Conservation (phyloP, 2,797 vertebrate genomes). For the Poecilia velifera region DNA sequence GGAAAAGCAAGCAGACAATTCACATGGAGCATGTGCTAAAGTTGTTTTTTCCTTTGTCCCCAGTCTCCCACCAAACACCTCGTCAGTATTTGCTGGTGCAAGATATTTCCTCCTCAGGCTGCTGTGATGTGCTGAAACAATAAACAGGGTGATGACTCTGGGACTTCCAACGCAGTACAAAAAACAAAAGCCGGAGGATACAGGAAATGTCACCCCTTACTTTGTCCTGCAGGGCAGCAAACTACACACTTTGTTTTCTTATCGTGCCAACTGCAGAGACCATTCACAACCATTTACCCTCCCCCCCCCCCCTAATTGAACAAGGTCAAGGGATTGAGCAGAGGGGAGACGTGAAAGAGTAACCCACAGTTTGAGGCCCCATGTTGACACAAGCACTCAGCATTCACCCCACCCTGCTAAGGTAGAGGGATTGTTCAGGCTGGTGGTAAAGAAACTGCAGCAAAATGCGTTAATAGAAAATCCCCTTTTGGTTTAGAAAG, state of each 20-base stretch:
- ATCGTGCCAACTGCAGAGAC: neutral
- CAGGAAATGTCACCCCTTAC: constrained; percentile 49
- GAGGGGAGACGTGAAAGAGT: constrained; percentile 12
- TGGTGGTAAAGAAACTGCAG: constrained; percentile 56
- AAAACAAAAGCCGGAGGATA: constrained; percentile 36
- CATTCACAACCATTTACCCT: constrained; percentile 7
- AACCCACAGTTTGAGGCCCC: constrained; percentile 22
- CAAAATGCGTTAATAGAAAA: constrained; percentile 42
- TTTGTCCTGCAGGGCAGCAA: constrained; percentile 25
- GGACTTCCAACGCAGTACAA: constrained; percentile 26
- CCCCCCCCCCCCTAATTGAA: constrained; percentile 4
- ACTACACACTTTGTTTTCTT: constrained; percentile 5
- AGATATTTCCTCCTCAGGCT: constrained; percentile 29
- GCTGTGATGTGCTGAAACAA: constrained; percentile 35
- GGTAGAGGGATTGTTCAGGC: constrained; percentile 32
- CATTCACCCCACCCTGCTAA: constrained; percentile 29
- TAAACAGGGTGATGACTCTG: constrained; percentile 32
- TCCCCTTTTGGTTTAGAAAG: constrained; percentile 46
- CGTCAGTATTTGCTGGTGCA: constrained; percentile 28
- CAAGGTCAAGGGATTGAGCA: constrained; percentile 10
- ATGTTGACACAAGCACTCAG: constrained; percentile 22
- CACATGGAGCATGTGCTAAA: constrained; percentile 18
- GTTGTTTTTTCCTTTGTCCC: constrained; percentile 41
- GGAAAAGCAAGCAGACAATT: constrained; percentile 35
- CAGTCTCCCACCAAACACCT: constrained; percentile 31